Evolutionary conservation across 2,797 vertebrate species (phyloP).

Genomic region (Netta rufina): DNA sequence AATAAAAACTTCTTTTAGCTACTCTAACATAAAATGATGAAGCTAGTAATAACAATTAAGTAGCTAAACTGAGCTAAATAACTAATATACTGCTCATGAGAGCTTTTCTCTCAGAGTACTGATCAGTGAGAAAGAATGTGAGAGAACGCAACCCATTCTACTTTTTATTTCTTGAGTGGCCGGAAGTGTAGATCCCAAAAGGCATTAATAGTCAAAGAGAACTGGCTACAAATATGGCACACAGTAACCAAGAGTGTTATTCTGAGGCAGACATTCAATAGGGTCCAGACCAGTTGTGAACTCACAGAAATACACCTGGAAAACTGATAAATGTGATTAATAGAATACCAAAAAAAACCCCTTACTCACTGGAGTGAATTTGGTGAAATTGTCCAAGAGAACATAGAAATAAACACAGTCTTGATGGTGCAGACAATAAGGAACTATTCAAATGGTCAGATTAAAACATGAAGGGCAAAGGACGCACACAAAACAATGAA

Average conservation of each 20-base stretch:
- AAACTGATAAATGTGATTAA: slow-evolving; percentile 13
- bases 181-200: slow-evolving; percentile 1
- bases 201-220: background rate
- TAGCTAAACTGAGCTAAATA: background rate
- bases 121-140: slow-evolving; percentile 7
- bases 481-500: background rate
- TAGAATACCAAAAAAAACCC: background rate
- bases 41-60: background rate
- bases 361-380: background rate
- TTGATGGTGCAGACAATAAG: background rate
- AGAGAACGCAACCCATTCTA: background rate
- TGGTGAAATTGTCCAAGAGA: background rate
- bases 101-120: slow-evolving; percentile 6
- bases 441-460: background rate
- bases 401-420: background rate
- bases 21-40: background rate
- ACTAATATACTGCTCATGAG: background rate
- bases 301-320: slow-evolving; percentile 11
- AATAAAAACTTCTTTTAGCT: background rate
- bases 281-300: slow-evolving; percentile 28
- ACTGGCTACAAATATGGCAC: background rate
- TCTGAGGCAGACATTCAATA: background rate
- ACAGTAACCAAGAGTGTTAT: background rate
- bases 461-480: background rate
- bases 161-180: background rate